Conservation (phyloP, 2,113 vertebrate species). For the Muscicapa adusta region DNA sequence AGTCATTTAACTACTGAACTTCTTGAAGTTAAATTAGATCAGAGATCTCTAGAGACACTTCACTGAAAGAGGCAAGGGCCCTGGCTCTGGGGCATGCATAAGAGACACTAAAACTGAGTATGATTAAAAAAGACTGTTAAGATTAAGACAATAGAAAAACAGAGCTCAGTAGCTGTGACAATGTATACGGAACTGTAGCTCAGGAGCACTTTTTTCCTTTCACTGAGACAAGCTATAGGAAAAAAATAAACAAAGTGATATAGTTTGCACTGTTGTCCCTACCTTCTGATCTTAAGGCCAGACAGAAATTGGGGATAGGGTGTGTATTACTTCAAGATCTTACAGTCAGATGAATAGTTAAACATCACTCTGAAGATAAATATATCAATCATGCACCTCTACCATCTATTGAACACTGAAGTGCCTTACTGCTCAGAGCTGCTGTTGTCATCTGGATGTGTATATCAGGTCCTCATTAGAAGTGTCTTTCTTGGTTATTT, state of each 20-base stretch:
- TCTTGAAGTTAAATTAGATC: not conserved
- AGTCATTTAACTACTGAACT: not conserved
- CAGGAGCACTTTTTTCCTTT: not conserved
- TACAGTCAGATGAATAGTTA: not conserved
- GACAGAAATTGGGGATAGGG: not conserved
- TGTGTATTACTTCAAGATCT: not conserved
- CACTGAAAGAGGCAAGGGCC: not conserved
- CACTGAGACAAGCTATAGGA: not conserved
- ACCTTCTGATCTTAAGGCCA: not conserved
- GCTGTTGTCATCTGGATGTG: slow-evolving; percentile 24
- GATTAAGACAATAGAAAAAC: not conserved
- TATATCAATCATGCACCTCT: not conserved
- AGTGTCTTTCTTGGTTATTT: slow-evolving; percentile 8
- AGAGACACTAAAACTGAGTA: slow-evolving; percentile 18
- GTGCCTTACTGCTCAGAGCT: slow-evolving; percentile 12
- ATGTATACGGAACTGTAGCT: not conserved
- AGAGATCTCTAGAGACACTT: not conserved
- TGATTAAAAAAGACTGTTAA: not conserved
- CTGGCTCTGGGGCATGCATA: not conserved
- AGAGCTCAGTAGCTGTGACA: not conserved
- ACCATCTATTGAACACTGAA: not conserved
- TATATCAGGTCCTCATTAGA: slow-evolving; percentile 16
- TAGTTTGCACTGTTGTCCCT: not conserved
- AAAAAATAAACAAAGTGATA: not conserved
- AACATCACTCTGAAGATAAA: not conserved